Percentiles rank a stretch among this genome's conserved stretches.
Evolutionary conservation across 2,797 vertebrate genomes (phyloP).

Genomic region (Sitta carolinensis): DNA sequence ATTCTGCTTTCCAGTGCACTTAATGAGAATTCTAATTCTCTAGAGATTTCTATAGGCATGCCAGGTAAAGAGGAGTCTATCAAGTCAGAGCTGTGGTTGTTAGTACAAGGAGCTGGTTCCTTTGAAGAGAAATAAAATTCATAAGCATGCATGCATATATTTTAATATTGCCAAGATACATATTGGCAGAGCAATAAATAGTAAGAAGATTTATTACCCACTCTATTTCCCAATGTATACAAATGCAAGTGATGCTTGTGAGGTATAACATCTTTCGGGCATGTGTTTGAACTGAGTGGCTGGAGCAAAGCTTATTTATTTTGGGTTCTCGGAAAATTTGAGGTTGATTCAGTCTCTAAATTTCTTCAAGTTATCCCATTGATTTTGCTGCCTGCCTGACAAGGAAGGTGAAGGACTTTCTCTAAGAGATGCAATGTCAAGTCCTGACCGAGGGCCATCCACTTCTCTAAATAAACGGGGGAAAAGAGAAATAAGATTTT

Average conservation of each 20-base stretch:
- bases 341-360: not conserved
- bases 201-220: constrained; percentile 51
- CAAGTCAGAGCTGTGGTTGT: constrained; percentile 45
- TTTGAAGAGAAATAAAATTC: constrained; percentile 71
- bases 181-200: constrained; percentile 67
- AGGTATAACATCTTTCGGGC: not conserved
- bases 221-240: constrained; percentile 38
- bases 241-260: constrained; percentile 17
- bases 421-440: not conserved
- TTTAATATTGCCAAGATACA: constrained; percentile 63
- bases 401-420: not conserved
- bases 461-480: not conserved
- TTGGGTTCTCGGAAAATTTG: not conserved
- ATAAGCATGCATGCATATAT: constrained; percentile 62
- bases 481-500: not conserved
- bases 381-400: not conserved
- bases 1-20: constrained; percentile 65
- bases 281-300: not conserved
- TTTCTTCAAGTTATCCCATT: not conserved
- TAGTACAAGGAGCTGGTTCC: constrained; percentile 41
- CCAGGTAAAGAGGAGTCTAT: constrained; percentile 68
- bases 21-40: constrained; percentile 73
- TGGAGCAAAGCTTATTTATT: not conserved
- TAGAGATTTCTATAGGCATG: constrained; percentile 53
- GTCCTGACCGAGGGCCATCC: not conserved